Base-by-base conservation (phyloP, 2,888 invertebrate genomes). In the Euphydryas editha region DNA sequence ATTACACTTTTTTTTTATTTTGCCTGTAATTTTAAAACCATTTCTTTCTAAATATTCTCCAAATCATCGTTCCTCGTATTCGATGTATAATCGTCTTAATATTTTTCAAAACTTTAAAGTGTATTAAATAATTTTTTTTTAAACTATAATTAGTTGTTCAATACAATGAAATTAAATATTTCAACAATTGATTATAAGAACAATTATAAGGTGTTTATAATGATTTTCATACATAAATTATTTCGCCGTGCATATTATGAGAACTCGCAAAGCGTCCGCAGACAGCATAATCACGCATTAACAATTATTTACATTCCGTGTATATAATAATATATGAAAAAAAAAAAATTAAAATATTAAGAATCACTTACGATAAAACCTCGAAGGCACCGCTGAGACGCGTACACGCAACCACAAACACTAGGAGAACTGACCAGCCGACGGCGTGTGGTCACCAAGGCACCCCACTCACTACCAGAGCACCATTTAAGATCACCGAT, bases 391-490 rank as follows among this genome's bases (percentile, higher is more conserved):
- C 67, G 72, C 57, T 67, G 73, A 72, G 74, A 76, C 79, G 80
- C 78, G 79, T 73, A 76, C 72, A 70, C 78, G 72, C 76, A 66
- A 64, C 64, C 76, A 76, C 78, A 65, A 66, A 71, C 71, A 55
- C 73, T 71, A 74, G 76, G 76, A 75, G 75, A 75, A 82, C 82
- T 81, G 79, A 72, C 73, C 76, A 73, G 65, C 60, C 64, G 62
- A 64, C 69, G 60, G 68, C 62, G 62, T 75, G 76, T 75, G 78
- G 75, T 74, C 73, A 74, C 73, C 73, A 75, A 73, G 59, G 69
- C 72, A 72, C 80, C 81, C 81, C 79, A 76, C 79, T 75, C 70
- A 60, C 66, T 71, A 71, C 68, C 68, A 62, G 30, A n/a, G 62
- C 61, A 62, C 64, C 71, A 61, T 67, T 72, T 68, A 63, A 71